These are phyloP conservation scores for Sinocyclocheilus maitianheensis DNA, from an alignment of 2,113 vertebrate genomes.

Conservation along the genomic window DNA sequence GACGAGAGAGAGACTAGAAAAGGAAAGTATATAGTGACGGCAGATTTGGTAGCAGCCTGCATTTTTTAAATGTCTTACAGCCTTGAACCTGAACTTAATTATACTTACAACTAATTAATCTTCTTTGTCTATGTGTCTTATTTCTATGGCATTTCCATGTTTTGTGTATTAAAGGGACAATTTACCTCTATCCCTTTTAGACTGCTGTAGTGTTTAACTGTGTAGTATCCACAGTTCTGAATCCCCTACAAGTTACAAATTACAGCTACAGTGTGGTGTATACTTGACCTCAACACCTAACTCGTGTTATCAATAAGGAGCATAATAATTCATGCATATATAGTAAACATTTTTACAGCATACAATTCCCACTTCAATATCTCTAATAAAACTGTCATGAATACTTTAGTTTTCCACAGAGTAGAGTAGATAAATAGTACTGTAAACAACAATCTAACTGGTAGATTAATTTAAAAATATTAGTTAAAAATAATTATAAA, in stretches of 20 bases:
- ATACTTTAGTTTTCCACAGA: neutral
- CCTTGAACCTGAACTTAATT: slow-evolving; percentile 12
- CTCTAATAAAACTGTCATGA: neutral
- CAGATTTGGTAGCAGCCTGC: slow-evolving; percentile 20
- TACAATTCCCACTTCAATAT: neutral
- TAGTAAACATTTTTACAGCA: neutral
- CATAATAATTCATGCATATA: no score
- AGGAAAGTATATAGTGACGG: neutral
- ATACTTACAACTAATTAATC: neutral
- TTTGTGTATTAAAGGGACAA: neutral
- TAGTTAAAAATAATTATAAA: neutral
- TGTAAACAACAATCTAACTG: neutral
- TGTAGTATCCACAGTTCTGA: neutral
- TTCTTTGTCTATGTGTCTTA: neutral
- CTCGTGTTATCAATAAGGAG: neutral
- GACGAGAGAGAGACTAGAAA: neutral
- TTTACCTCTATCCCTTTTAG: neutral
- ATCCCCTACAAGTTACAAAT: neutral
- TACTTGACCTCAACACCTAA: neutral
- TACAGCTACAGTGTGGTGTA: neutral
- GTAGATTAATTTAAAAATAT: neutral
- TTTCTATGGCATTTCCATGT: neutral
- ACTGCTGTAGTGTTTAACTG: neutral
- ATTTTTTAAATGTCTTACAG: neutral
- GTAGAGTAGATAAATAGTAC: neutral